Base-by-base conservation (phyloP, 1,140 invertebrate genomes). In the Eupristina koningsbergeri region DNA sequence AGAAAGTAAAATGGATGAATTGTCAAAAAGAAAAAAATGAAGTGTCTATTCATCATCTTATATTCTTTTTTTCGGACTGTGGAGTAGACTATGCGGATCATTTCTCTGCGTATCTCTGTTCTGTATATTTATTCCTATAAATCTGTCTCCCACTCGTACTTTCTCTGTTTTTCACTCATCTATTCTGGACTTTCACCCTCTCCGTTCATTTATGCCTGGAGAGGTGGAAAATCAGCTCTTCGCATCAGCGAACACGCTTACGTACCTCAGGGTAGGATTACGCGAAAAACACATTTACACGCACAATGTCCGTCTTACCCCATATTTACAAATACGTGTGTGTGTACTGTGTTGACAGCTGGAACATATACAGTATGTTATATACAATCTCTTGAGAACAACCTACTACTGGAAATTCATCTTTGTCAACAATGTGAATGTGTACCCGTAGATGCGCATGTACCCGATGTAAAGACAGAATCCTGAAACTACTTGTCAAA, bases 251-350 rank as follows among this genome's bases (percentile, higher is more conserved):
- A 26, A 45, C 29, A 17, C 83, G 83, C 61, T 34, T 78, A 41
- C 71, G 78, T 69, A 47, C 67, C 63, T 39, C 45, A 80, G 83
- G 74, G 58, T 67, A 81, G 87, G 88, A 89, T 90, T 89, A 89
- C 86, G 86, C 73, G 84, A 88, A 87, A 88, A 88, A 87, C 80
- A 87, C 86, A 88, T 89, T 88, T 88, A 85, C 77, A 85, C 85
- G 81, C 75, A 88, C 86, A 84, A 86, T 83, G 84, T 64, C 53
- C 61, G 63, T 61, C 41, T 11, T 63, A 34, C 13, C 5, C 29
- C 0, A 19, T 74, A 50, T 61, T 76, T 76, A 58, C 26, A 61
- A 58, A n/a, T 29, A 34, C 34, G 7, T 75, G 53, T 19, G 53
- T 53, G 11, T 17, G 53, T 53, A 45, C 15, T 9, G 3, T 45